phyloP scores from a whole-genome alignment of 2,888 invertebrate genomes.

The Sinotaia quadrata region DNA sequence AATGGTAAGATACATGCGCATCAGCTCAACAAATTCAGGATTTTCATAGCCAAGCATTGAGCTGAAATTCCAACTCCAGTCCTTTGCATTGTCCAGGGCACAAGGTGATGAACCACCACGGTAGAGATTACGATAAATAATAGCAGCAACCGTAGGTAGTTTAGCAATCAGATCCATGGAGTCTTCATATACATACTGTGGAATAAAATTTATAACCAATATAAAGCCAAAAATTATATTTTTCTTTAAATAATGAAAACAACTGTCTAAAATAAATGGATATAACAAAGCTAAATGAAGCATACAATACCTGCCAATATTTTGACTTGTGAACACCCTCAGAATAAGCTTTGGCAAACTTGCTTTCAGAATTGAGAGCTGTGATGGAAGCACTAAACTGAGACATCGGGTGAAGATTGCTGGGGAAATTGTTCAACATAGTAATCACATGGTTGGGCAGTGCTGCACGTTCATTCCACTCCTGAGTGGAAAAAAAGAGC shows the following conservation, averaged over 20 bases:
- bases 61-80: conserved; percentile 94
- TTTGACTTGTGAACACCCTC: conserved; percentile 89
- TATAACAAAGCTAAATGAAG: neutral
- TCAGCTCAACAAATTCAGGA: conserved; percentile 87
- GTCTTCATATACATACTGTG: conserved; percentile 87
- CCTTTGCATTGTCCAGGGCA: conserved; percentile 89
- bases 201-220: neutral
- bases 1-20: conserved; percentile 93
- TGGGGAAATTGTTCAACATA: conserved; percentile 92
- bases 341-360: conserved; percentile 90
- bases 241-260: neutral
- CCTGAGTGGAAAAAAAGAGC: too few species aligned
- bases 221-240: too few species aligned
- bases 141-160: conserved; percentile 92
- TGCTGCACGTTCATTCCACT: conserved; percentile 90
- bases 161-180: conserved; percentile 96
- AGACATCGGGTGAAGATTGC: conserved; percentile 92
- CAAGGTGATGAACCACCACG: conserved; percentile 89
- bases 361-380: conserved; percentile 91
- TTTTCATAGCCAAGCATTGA: conserved; percentile 88
- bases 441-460: conserved; percentile 93
- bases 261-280: neutral
- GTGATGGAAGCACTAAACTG: conserved; percentile 94
- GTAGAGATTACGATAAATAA: conserved; percentile 89
- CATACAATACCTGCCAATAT: conserved; percentile 85